Conservation (phyloP, 2,797 vertebrate species). For the Hylomyscus alleni region DNA sequence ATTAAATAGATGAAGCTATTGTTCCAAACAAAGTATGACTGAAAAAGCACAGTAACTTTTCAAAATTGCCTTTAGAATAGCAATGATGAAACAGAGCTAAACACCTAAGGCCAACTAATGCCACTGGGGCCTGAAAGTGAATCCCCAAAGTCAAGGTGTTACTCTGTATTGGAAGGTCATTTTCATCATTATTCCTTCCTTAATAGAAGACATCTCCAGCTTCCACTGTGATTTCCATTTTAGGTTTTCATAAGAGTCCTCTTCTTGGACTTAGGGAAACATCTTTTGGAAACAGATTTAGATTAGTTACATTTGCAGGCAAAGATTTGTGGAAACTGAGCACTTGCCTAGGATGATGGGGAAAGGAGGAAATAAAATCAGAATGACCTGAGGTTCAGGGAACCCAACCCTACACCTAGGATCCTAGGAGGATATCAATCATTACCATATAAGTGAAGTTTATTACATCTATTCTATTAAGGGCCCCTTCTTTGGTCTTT, state of each 20-base stretch:
- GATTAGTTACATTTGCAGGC: not conserved
- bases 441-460: not conserved
- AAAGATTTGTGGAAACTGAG: conserved; percentile 49
- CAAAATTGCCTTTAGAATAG: conserved; percentile 21
- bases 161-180: conserved; percentile 13
- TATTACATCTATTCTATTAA: conserved; percentile 47
- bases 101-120: conserved; percentile 35
- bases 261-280: not conserved
- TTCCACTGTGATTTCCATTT: conserved; percentile 31
- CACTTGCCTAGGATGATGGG: not conserved
- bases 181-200: conserved; percentile 5
- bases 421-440: not conserved
- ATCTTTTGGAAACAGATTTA: conserved; percentile 54
- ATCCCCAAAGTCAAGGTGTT: conserved; percentile 52
- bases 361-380: conserved; percentile 45
- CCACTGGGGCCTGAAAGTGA: not conserved
- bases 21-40: conserved; percentile 30
- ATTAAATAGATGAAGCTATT: conserved; percentile 65
- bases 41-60: conserved; percentile 50
- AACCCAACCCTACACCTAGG: not conserved
- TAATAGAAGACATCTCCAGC: conserved; percentile 42
- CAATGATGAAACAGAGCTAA: conserved; percentile 23
- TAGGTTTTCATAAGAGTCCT: not conserved
- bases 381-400: conserved; percentile 33
- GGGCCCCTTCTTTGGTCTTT: conserved; percentile 20